A percentile compares a stretch with the other conserved stretches of the same genome.
Evolutionary conservation across 2,888 invertebrate species (phyloP).

Genomic region (Agrilus mali): DNA sequence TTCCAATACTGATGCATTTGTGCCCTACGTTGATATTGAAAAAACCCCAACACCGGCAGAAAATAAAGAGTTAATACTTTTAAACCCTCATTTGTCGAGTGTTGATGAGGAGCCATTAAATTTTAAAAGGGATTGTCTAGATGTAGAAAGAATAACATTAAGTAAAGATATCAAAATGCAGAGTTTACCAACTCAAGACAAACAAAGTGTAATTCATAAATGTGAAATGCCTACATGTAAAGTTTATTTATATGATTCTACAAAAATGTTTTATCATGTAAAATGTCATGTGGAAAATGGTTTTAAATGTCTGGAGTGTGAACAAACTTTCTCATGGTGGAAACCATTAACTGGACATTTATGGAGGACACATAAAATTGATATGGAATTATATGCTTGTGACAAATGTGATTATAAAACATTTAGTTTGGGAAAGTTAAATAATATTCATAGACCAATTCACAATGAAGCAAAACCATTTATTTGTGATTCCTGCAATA

Average conservation of each 20-base stretch:
- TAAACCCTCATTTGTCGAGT: too few relatives aligned
- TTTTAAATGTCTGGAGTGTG: slow-evolving; percentile 57
- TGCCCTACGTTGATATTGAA: too few relatives aligned
- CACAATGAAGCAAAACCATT: slow-evolving; percentile 53
- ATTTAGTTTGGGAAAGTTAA: slow-evolving; percentile 53
- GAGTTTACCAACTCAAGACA: background rate
- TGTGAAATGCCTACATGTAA: slow-evolving; percentile 45
- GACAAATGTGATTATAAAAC: slow-evolving; percentile 63
- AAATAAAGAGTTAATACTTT: too few relatives aligned
- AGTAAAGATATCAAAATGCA: too few relatives aligned
- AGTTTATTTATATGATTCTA: slow-evolving; percentile 41
- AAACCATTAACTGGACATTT: slow-evolving; percentile 63
- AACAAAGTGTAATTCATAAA: slow-evolving; percentile 23
- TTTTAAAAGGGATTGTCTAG: too few relatives aligned
- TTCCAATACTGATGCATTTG: too few relatives aligned
- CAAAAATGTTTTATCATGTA: slow-evolving; percentile 51
- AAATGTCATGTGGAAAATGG: slow-evolving; percentile 41
- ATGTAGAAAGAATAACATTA: too few relatives aligned
- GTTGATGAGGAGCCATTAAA: too few relatives aligned
- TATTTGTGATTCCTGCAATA: slow-evolving; percentile 54
- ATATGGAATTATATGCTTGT: slow-evolving; percentile 69
- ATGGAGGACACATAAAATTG: slow-evolving; percentile 64
- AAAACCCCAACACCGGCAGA: too few relatives aligned
- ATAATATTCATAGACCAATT: slow-evolving; percentile 62
- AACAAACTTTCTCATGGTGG: slow-evolving; percentile 42